Percentiles rank a stretch among this genome's conserved stretches.
phyloP scores from a whole-genome alignment of 2,797 vertebrate species.

The Neosilurus mollespiculum region DNA sequence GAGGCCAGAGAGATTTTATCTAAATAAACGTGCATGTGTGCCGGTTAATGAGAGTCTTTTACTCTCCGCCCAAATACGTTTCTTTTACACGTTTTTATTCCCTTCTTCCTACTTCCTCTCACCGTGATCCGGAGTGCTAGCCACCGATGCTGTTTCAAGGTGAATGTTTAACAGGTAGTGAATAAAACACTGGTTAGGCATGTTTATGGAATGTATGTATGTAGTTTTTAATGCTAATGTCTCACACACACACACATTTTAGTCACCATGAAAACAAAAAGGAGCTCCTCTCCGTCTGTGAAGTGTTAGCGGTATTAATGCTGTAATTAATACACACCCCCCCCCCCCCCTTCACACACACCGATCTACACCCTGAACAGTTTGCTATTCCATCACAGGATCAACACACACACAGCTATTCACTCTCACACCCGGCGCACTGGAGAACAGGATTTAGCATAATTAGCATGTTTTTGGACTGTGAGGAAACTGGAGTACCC shows the following conservation, averaged over 20 bases:
- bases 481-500: too few relatives aligned
- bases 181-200: conserved; percentile 72
- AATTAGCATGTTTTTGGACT: too few relatives aligned
- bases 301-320: not conserved
- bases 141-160: not conserved
- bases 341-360: too few relatives aligned
- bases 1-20: not conserved
- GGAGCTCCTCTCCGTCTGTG: too few relatives aligned
- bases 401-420: too few relatives aligned
- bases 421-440: too few relatives aligned
- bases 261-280: conserved; percentile 24
- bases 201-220: conserved; percentile 39
- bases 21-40: not conserved
- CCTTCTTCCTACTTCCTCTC: not conserved
- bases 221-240: conserved; percentile 47
- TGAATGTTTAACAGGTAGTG: conserved; percentile 68
- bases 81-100: not conserved
- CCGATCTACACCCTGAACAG: too few relatives aligned
- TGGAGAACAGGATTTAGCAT: too few relatives aligned
- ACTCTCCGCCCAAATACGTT: not conserved
- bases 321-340: too few relatives aligned
- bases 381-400: too few relatives aligned
- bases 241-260: conserved; percentile 47
- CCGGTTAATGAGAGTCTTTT: not conserved
- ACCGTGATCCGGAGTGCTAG: not conserved